phyloP scores from a whole-genome alignment of 2,113 vertebrate species.

The Ahaetulla prasina region DNA sequence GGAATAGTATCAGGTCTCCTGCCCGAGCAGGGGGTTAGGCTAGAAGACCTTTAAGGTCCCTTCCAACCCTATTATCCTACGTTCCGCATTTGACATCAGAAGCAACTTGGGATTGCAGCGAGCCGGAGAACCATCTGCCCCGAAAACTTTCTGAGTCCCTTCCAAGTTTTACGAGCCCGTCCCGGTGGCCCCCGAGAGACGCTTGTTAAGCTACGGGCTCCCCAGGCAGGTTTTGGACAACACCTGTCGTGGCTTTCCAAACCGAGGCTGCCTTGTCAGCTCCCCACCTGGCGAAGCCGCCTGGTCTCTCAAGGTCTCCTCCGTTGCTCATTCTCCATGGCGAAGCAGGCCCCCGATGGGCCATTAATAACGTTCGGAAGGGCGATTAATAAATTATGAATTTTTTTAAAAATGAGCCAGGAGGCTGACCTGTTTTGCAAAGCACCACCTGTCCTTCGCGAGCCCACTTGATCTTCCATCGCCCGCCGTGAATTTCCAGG shows the following conservation, averaged over 20 bases:
- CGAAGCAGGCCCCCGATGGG: conserved; percentile 53
- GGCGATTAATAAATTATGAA: conserved; percentile 72
- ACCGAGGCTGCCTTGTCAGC: neutral
- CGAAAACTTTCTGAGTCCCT: neutral
- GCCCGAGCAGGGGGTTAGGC: neutral
- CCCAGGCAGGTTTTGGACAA: neutral
- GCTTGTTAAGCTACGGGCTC: neutral
- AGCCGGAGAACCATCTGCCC: neutral
- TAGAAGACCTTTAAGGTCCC: neutral
- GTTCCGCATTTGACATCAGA: neutral
- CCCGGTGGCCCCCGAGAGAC: neutral
- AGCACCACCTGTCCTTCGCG: conserved; percentile 60
- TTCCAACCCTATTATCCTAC: too few species aligned
- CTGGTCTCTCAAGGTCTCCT: conserved; percentile 55
- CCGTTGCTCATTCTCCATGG: conserved; percentile 60
- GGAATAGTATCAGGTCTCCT: too few species aligned
- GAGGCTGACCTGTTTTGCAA: conserved; percentile 66
- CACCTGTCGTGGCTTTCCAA: neutral
- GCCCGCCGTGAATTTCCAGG: conserved; percentile 18
- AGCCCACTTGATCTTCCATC: conserved; percentile 55
- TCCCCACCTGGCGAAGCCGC: conserved; percentile 65
- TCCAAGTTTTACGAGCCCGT: neutral
- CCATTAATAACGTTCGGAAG: conserved; percentile 47
- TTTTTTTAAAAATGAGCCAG: conserved; percentile 51
- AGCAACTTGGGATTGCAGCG: neutral